phyloP scores from a whole-genome alignment of 2,888 invertebrate species.

The Entomobrya multifasciata region DNA sequence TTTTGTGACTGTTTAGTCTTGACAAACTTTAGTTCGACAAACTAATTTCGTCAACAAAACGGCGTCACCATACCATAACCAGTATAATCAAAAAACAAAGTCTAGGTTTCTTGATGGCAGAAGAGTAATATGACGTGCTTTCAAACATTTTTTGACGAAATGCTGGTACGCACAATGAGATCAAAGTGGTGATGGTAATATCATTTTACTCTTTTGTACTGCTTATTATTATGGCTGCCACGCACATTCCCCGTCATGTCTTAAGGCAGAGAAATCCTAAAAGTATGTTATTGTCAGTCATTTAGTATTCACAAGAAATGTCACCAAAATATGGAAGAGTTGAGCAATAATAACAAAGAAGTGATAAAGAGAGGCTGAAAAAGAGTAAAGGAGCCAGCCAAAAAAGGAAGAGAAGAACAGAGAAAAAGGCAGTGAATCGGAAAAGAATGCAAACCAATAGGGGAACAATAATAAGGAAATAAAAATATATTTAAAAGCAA shows the following conservation, averaged over 20 bases:
- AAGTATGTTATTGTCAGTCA: slow-evolving; percentile 35
- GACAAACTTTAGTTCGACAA: slow-evolving; percentile 12
- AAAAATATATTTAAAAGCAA: neutral
- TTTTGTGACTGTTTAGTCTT: neutral
- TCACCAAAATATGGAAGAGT: slow-evolving; percentile 24
- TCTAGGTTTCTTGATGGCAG: neutral
- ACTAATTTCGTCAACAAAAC: slow-evolving; percentile 32
- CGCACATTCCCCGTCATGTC: slow-evolving; percentile 27
- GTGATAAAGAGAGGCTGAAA: neutral
- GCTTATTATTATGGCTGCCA: slow-evolving; percentile 27
- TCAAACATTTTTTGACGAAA: slow-evolving; percentile 24
- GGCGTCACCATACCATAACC: neutral
- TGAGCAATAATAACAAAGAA: slow-evolving; percentile 29
- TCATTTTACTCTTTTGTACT: neutral
- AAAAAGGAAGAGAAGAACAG: neutral
- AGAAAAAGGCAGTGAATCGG: slow-evolving; percentile 14
- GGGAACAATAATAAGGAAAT: neutral
- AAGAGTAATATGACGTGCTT: slow-evolving; percentile 3
- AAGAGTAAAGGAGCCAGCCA: neutral
- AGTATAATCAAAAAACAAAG: too few relatives aligned
- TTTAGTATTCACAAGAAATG: slow-evolving; percentile 27
- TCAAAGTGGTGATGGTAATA: slow-evolving; percentile 20
- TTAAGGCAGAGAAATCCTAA: slow-evolving; percentile 26
- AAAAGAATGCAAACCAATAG: neutral
- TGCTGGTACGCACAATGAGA: neutral